These are phyloP conservation scores for Xenentodon cancila DNA, from an alignment of 2,797 vertebrate species.

Conservation along the genomic window DNA sequence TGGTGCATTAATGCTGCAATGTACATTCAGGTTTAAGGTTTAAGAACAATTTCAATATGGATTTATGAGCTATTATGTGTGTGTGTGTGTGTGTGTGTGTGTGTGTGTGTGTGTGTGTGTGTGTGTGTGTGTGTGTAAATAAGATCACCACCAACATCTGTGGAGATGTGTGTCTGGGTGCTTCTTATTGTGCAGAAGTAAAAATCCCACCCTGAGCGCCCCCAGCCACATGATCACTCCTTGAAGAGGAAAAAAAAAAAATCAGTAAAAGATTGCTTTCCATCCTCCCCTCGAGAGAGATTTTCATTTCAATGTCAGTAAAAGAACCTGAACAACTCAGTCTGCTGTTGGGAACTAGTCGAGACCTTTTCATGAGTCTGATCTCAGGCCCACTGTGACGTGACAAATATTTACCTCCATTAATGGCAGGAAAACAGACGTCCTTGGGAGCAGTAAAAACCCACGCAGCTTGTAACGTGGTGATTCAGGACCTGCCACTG, in stretches of 20 bases:
- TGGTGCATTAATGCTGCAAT: too few species aligned
- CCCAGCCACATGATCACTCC: too few species aligned
- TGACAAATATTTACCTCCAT: conserved; percentile 18
- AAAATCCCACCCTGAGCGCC: conserved; percentile 1
- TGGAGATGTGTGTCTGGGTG: conserved; percentile 49
- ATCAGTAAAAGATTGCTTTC: conserved; percentile 32
- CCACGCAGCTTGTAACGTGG: conserved; percentile 38
- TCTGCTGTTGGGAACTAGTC: too few species aligned
- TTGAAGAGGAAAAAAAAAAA: too few species aligned
- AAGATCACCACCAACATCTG: conserved; percentile 67
- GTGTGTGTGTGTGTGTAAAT: too few species aligned
- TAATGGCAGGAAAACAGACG: conserved; percentile 4
- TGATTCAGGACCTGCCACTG: conserved; percentile 17
- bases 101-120: too few species aligned
- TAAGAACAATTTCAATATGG: too few species aligned
- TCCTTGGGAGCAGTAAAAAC: conserved; percentile 29
- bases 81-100: too few species aligned
- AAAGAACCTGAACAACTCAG: too few species aligned
- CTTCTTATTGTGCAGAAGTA: conserved; percentile 53
- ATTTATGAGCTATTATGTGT: too few species aligned
- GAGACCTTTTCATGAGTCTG: conserved; percentile 1
- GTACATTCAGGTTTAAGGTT: too few species aligned
- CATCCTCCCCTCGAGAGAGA: background rate
- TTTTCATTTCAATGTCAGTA: background rate
- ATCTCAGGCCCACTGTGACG: conserved; percentile 1